These are phyloP conservation scores for Thymelicus acteon DNA, from an alignment of 2,888 invertebrate species.

Conservation along the genomic window DNA sequence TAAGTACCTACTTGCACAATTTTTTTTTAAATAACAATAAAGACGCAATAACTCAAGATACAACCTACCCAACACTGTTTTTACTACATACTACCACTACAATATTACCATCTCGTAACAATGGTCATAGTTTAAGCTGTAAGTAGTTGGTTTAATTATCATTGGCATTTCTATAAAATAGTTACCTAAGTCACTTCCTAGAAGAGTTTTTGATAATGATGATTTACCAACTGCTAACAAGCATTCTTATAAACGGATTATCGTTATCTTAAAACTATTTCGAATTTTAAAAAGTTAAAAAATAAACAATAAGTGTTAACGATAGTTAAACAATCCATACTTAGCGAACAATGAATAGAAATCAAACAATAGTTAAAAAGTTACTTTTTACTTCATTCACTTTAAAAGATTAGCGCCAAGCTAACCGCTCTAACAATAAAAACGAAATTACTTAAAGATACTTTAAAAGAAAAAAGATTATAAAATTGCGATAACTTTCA, in stretches of 20 bases:
- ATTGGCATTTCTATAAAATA: background rate
- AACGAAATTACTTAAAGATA: constrained; percentile 26
- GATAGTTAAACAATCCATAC: background rate
- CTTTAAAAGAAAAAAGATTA: constrained; percentile 31
- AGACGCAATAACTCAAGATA: no score
- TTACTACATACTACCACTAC: no score
- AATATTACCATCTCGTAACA: no score
- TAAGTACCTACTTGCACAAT: no score
- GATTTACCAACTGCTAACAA: constrained; percentile 16
- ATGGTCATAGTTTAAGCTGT: no score
- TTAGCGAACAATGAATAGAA: background rate
- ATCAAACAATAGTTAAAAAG: constrained; percentile 8
- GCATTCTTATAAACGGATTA: background rate
- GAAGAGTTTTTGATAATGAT: background rate
- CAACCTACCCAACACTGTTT: no score
- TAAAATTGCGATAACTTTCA: constrained; percentile 58
- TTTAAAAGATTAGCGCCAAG: constrained; percentile 20
- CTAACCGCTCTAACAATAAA: constrained; percentile 12
- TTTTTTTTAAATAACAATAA: no score
- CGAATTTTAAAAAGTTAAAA: background rate
- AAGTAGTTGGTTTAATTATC: no score
- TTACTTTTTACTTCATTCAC: constrained; percentile 13
- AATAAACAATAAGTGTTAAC: background rate
- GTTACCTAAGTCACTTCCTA: background rate
- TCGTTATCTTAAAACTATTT: background rate